phyloP scores from a whole-genome alignment of 2,113 vertebrate species.

The Gymnobelideus leadbeateri region DNA sequence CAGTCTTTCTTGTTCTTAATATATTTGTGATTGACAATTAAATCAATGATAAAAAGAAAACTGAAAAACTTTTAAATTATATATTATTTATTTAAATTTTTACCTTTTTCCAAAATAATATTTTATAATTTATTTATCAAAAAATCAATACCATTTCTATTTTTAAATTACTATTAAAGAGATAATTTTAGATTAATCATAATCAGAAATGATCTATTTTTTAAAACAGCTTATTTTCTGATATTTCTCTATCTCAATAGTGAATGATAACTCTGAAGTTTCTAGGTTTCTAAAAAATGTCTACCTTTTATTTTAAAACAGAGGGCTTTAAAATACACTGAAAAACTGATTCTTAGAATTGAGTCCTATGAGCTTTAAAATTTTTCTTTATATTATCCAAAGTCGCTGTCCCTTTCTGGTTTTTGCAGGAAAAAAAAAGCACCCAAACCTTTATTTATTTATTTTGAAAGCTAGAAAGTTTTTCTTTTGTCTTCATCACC shows the following conservation, averaged over 20 bases:
- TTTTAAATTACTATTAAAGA: not conserved
- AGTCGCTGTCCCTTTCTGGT: not conserved
- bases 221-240: not conserved
- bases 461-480: not conserved
- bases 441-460: not conserved
- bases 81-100: not conserved
- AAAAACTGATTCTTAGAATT: not conserved
- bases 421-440: not conserved
- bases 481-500: not conserved
- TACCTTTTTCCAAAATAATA: not conserved
- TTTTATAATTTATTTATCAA: not conserved
- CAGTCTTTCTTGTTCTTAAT: not conserved
- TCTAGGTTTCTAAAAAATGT: not conserved
- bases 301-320: not conserved
- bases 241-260: not conserved
- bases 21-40: not conserved
- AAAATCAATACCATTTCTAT: not conserved
- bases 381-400: not conserved
- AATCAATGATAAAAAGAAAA: not conserved
- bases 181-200: not conserved
- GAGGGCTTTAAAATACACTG: not conserved
- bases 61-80: not conserved
- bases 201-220: not conserved
- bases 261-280: not conserved
- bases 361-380: not conserved